Evolutionary conservation across 2,888 invertebrate species (phyloP).

Genomic region (Axea sp.): DNA sequence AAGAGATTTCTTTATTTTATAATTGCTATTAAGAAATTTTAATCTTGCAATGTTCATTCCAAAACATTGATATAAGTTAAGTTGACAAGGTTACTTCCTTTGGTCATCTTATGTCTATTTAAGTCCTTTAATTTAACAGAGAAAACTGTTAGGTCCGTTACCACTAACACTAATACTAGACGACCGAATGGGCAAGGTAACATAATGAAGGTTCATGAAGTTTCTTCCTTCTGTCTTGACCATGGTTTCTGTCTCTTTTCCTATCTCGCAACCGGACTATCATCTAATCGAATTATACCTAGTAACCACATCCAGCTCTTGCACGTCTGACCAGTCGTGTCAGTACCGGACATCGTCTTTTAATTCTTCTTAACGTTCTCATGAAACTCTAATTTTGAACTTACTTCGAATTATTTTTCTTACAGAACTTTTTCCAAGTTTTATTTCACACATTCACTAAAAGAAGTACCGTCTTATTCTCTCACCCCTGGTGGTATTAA

Average conservation of each 20-base stretch:
- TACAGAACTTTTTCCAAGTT: slow-evolving; percentile 48
- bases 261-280: slow-evolving; percentile 68
- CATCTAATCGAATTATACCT: slow-evolving; percentile 77
- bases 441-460: slow-evolving; percentile 50
- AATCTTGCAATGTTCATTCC: slow-evolving; percentile 29
- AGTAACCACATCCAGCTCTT: slow-evolving; percentile 68
- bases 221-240: slow-evolving; percentile 66
- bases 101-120: slow-evolving; percentile 75
- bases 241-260: slow-evolving; percentile 66
- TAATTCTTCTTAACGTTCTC: slow-evolving; percentile 62
- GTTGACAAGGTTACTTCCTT: slow-evolving; percentile 62
- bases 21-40: too few relatives aligned
- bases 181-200: slow-evolving; percentile 73
- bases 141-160: slow-evolving; percentile 75
- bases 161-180: slow-evolving; percentile 74
- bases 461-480: slow-evolving; percentile 24
- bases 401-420: slow-evolving; percentile 58
- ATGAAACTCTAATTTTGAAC: slow-evolving; percentile 62
- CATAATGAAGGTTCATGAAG: slow-evolving; percentile 77
- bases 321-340: slow-evolving; percentile 53
- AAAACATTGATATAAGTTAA: slow-evolving; percentile 69
- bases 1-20: too few relatives aligned
- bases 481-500: slow-evolving; percentile 17
- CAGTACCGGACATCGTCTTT: slow-evolving; percentile 61
- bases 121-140: slow-evolving; percentile 76